Percentiles rank a stretch among this genome's conserved stretches.
phyloP scores from a whole-genome alignment of 2,113 vertebrate genomes.

The Heteronetta atricapilla region DNA sequence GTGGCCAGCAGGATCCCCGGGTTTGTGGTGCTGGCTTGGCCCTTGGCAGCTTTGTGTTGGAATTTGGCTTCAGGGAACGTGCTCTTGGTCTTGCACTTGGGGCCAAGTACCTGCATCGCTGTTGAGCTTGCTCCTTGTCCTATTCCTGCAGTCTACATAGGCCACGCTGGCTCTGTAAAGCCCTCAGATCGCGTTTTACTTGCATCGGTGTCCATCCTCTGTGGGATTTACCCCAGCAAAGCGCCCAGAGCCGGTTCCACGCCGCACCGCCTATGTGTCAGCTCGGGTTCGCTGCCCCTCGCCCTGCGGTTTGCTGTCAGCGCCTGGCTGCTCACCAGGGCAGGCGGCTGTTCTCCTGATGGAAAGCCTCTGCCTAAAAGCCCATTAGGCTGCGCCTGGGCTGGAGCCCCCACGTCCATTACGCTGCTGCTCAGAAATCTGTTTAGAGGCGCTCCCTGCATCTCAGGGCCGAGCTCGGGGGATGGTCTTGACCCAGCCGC shows the following conservation, averaged over 20 bases:
- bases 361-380: too few species aligned
- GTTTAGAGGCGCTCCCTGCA: background rate
- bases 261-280: fast-evolving
- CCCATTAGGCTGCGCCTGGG: background rate
- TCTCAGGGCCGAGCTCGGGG: background rate
- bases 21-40: background rate
- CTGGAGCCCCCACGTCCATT: background rate
- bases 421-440: background rate
- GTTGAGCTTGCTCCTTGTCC: too few species aligned
- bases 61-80: too few species aligned
- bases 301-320: background rate
- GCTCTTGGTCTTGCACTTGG: background rate
- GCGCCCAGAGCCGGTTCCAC: background rate
- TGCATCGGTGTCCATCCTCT: fast-evolving
- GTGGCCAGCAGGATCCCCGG: background rate
- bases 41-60: background rate
- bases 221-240: background rate
- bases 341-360: fast-evolving
- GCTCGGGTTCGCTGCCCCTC: fast-evolving
- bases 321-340: fast-evolving
- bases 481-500: background rate
- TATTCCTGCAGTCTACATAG: background rate
- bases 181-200: background rate
- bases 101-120: fast-evolving
- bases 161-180: background rate